These are phyloP conservation scores for Ferrisia virgata DNA, from an alignment of 2,888 invertebrate genomes.

Conservation along the genomic window DNA sequence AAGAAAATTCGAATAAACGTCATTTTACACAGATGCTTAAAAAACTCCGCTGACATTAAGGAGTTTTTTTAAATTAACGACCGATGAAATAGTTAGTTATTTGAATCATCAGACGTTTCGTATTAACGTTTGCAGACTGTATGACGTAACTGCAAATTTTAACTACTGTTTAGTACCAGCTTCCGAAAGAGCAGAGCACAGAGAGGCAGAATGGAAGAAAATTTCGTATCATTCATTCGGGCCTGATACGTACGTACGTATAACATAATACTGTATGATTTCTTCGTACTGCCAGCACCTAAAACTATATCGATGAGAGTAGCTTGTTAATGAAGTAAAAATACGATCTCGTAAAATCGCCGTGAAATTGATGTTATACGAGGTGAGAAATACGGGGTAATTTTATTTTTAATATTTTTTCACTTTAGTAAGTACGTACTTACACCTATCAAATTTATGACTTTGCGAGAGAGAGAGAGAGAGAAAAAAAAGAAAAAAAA, in stretches of 20 bases:
- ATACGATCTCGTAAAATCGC: constrained; percentile 4
- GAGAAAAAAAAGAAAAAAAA: no score
- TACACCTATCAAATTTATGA: background rate
- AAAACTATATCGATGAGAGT: background rate
- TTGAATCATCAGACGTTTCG: background rate
- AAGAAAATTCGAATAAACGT: background rate
- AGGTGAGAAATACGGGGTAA: constrained; percentile 8
- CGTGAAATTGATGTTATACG: background rate
- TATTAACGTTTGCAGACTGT: constrained; percentile 4
- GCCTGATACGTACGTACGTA: background rate
- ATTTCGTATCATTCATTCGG: no score
- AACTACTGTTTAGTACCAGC: background rate
- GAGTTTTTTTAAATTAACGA: constrained; percentile 16
- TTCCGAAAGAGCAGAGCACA: background rate
- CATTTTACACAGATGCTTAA: background rate
- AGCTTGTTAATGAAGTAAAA: background rate
- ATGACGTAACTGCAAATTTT: background rate
- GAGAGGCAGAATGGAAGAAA: background rate
- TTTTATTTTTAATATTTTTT: background rate
- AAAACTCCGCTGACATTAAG: background rate
- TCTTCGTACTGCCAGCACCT: background rate
- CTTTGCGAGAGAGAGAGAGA: background rate
- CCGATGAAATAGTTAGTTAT: background rate
- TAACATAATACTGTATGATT: no score
- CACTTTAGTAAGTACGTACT: background rate